Percentiles rank a stretch among this genome's conserved stretches.
phyloP scores from a whole-genome alignment of 2,888 invertebrate genomes.

The Ligdia adustata region DNA sequence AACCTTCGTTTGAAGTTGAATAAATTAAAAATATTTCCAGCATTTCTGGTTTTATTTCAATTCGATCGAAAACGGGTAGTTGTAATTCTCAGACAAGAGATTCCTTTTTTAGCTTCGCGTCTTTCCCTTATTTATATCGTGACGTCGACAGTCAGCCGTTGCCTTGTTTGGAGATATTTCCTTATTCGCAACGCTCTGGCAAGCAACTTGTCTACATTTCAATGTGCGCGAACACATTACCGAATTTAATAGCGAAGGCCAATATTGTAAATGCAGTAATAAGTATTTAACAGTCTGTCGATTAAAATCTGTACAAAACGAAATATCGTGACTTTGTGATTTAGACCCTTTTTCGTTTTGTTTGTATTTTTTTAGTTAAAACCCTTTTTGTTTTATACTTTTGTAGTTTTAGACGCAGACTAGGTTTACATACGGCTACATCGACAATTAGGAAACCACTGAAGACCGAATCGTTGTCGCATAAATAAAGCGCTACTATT shows the following conservation, averaged over 20 bases:
- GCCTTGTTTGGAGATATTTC: slow-evolving; percentile 25
- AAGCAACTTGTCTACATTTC: slow-evolving; percentile 34
- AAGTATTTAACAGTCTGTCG: slow-evolving; percentile 80
- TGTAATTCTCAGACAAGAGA: too few species aligned
- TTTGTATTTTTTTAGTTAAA: slow-evolving; percentile 39
- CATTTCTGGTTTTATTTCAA: too few species aligned
- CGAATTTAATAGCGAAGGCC: slow-evolving; percentile 75
- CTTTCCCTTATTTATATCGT: slow-evolving; percentile 1
- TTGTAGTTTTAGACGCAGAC: slow-evolving; percentile 10
- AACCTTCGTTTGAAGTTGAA: too few species aligned
- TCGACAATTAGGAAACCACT: too few species aligned
- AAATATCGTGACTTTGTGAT: slow-evolving; percentile 71
- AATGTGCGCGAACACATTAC: slow-evolving; percentile 64
- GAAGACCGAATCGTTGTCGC: too few species aligned
- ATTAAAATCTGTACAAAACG: slow-evolving; percentile 83
- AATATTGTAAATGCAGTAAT: slow-evolving; percentile 77
- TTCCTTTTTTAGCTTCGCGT: not conserved
- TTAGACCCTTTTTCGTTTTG: slow-evolving; percentile 48
- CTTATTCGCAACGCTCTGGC: slow-evolving; percentile 31
- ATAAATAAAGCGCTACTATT: too few species aligned
- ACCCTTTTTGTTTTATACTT: slow-evolving; percentile 36
- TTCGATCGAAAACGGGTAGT: too few species aligned
- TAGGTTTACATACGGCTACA: too few species aligned
- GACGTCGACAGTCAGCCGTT: slow-evolving; percentile 19
- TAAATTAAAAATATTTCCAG: too few species aligned